Conservation (phyloP, 2,888 invertebrate species). For the Limnephilus rhombicus region DNA sequence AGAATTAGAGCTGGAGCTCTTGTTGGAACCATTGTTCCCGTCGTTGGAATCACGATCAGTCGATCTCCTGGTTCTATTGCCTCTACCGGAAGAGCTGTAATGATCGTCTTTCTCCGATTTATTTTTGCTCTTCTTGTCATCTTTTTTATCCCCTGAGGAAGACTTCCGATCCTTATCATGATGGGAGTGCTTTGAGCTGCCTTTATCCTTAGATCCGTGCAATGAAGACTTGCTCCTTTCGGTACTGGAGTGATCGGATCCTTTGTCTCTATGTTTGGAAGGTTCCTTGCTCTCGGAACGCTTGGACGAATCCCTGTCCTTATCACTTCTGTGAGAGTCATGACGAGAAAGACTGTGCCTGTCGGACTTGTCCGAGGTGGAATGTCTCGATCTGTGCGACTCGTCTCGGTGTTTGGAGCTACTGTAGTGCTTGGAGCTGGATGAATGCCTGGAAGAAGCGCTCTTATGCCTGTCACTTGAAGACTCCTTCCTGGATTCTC, state of each 20-base stretch:
- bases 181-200: constrained; percentile 44
- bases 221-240: constrained; percentile 54
- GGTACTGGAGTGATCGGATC: constrained; percentile 42
- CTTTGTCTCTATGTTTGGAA: constrained; percentile 46
- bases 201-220: constrained; percentile 56
- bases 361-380: constrained; percentile 70
- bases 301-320: constrained; percentile 67
- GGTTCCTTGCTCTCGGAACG: constrained; percentile 42
- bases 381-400: constrained; percentile 73
- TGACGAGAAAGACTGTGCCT: constrained; percentile 68
- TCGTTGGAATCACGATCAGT: constrained; percentile 90
- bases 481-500: constrained; percentile 72
- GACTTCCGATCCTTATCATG: constrained; percentile 56
- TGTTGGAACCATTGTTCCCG: constrained; percentile 78
- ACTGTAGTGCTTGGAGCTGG: constrained; percentile 65
- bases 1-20: constrained; percentile 71
- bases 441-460: constrained; percentile 57
- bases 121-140: constrained; percentile 70
- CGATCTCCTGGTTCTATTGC: constrained; percentile 82
- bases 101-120: constrained; percentile 84
- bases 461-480: constrained; percentile 67
- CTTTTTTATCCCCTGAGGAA: constrained; percentile 64
- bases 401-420: constrained; percentile 69
- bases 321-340: constrained; percentile 69
- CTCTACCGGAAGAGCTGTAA: constrained; percentile 81